Evolutionary conservation across 92 coral and sea anemone genomes (phyloP).

Genomic region (Porites evermanni): DNA sequence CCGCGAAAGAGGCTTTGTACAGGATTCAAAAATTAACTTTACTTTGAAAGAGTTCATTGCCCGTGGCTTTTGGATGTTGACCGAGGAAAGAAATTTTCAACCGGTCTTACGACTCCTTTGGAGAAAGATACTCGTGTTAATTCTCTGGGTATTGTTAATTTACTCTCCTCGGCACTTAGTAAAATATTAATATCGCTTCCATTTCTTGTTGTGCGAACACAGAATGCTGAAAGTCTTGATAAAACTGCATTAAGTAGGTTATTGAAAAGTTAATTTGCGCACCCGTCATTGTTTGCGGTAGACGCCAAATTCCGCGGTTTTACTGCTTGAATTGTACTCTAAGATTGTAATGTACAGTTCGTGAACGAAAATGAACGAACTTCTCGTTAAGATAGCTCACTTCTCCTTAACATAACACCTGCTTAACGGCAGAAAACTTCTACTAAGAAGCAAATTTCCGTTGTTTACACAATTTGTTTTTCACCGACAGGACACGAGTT

Average conservation of each 20-base stretch:
- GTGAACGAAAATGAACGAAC: conserved; percentile 27
- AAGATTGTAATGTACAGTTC: conserved; percentile 2
- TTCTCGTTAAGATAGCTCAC: not conserved
- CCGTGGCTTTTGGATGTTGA: not conserved
- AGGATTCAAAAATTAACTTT: conserved; percentile 3
- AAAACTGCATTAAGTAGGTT: conserved; percentile 56
- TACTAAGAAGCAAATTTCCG: conserved; percentile 47
- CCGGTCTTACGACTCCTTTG: conserved; percentile 13
- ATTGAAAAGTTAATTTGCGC: conserved; percentile 28
- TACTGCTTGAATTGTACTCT: conserved; percentile 13
- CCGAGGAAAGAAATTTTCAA: not conserved
- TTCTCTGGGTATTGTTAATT: conserved; percentile 49
- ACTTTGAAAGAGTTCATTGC: not conserved
- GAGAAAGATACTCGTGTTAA: conserved; percentile 59
- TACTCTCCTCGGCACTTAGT: conserved; percentile 59
- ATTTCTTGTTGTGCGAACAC: conserved; percentile 44
- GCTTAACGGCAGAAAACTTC: conserved; percentile 28
- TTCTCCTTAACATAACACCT: conserved; percentile 30
- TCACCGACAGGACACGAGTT: conserved; percentile 43
- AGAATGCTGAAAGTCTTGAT: conserved; percentile 64
- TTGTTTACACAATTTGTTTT: conserved; percentile 44
- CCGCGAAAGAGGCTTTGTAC: not conserved
- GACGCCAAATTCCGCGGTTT: conserved; percentile 11
- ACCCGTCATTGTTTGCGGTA: conserved; percentile 38
- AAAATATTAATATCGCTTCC: conserved; percentile 63